A percentile compares a stretch with the other conserved stretches of the same genome.
phyloP scores from a whole-genome alignment of 2,113 vertebrate genomes.

The Macrotis lagotis region DNA sequence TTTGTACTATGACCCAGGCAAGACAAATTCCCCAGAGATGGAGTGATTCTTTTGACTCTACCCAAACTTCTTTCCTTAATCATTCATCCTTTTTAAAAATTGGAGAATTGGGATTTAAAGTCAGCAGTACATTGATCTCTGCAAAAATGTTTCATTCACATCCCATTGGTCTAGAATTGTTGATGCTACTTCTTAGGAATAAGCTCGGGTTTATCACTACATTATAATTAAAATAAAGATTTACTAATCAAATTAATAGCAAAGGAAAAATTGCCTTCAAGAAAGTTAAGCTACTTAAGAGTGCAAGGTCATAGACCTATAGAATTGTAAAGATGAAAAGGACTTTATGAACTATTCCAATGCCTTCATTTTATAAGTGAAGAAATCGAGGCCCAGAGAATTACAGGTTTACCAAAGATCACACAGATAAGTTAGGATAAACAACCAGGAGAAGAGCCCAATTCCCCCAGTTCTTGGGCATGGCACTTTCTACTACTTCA shows the following conservation, averaged over 20 bases:
- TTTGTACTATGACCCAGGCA: not conserved
- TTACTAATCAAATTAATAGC: not conserved
- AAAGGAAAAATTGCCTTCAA: not conserved
- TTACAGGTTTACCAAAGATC: not conserved
- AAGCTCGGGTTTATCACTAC: not conserved
- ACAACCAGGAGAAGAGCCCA: not conserved
- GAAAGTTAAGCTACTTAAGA: not conserved
- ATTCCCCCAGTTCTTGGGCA: not conserved
- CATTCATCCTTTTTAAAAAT: not conserved
- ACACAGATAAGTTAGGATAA: not conserved
- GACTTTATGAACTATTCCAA: not conserved
- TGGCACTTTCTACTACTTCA: not conserved
- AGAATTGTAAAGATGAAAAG: not conserved
- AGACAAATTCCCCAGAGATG: not conserved
- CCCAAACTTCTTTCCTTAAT: not conserved
- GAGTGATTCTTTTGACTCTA: not conserved
- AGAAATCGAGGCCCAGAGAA: not conserved
- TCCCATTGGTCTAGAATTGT: not conserved
- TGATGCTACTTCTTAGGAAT: not conserved
- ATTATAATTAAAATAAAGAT: not conserved
- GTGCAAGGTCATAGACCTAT: not conserved
- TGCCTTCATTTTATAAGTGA: not conserved
- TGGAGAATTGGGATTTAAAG: not conserved
- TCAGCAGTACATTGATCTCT: not conserved
- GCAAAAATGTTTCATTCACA: not conserved